Base-by-base conservation (phyloP, 2,113 vertebrate species). In the Corythoichthys intestinalis region DNA sequence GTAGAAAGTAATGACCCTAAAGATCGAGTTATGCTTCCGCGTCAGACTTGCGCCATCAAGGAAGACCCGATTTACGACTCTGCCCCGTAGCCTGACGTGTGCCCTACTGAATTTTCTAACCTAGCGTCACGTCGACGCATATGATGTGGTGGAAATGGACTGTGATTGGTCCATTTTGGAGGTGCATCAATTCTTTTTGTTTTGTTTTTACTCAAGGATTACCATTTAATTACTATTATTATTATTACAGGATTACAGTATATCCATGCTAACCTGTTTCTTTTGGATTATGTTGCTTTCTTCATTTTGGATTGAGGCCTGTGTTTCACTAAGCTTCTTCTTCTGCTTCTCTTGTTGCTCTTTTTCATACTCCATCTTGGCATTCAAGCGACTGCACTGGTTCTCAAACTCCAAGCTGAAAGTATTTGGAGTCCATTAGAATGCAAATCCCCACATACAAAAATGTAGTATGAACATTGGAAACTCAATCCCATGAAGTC, bases 361-460 rank as follows among this genome's bases (percentile, higher is more conserved):
- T 65, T 76, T 90, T 65, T 90, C 92, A 53, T 95, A 99, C 77
- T 97, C 95, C 11, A 96, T 76, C 71, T 95, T 94, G 71, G 89
- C 2, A 2, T 79, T 92, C 57, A 99, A 88, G 4, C 88, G 90
- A 9, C 90, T 93, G 60, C 84, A 89, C 71, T 97, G 96, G 76
- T 83, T 94, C 84, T 97, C 94, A 92, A 97, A 98, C 82, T 97
- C 93, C 73, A 96, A 85, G 69, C 97, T 99, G 84, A 70, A 65
- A 46, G 13, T 14, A 63, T 63, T 62, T 47, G 28, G 41, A 63
- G 61, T 34, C 12, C 61, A 63, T 12, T 56, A 56, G 2, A 20
- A 28, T 48, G 20, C 12, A 58, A 35, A 58, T 58, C 14, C 4
- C 34, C 34, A 13, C 6, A 37, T 34, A 2, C 11, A 12, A 57